These are phyloP conservation scores for Calliscelio sp. DNA, from an alignment of 2,888 invertebrate species.

Conservation along the genomic window DNA sequence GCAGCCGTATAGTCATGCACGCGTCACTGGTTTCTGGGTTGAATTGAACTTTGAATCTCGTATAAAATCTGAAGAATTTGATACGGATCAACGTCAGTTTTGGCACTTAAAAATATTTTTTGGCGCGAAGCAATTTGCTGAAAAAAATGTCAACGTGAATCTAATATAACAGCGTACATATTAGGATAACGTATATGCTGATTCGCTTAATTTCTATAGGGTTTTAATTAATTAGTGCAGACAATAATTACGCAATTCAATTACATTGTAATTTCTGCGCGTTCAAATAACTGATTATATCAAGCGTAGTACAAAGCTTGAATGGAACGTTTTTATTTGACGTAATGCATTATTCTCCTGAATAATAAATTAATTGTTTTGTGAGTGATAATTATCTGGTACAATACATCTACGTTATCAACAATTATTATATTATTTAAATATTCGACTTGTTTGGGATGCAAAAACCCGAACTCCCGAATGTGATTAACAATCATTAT, in stretches of 20 bases:
- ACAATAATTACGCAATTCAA: conserved; percentile 12
- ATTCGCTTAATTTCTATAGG: neutral
- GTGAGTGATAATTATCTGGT: no score
- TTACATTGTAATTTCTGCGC: conserved; percentile 17
- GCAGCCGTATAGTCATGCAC: conserved; percentile 77
- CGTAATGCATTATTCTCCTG: no score
- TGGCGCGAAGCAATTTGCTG: neutral
- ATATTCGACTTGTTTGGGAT: no score
- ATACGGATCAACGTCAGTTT: conserved; percentile 48
- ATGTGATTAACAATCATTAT: no score
- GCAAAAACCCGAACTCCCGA: no score
- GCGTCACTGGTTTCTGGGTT: conserved; percentile 71
- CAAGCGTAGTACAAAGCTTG: neutral
- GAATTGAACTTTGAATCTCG: conserved; percentile 60
- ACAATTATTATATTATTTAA: no score
- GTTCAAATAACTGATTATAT: conserved; percentile 13
- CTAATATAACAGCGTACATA: neutral
- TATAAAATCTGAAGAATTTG: conserved; percentile 54
- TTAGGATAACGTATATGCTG: neutral
- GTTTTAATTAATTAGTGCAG: conserved; percentile 10
- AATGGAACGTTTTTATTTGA: neutral
- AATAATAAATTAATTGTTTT: neutral
- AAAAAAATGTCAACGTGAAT: conserved; percentile 1
- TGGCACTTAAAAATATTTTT: conserved; percentile 33
- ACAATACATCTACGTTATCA: no score